These are phyloP conservation scores for Tauraco hartlaubi DNA, from an alignment of 2,797 vertebrate species.

Conservation along the genomic window DNA sequence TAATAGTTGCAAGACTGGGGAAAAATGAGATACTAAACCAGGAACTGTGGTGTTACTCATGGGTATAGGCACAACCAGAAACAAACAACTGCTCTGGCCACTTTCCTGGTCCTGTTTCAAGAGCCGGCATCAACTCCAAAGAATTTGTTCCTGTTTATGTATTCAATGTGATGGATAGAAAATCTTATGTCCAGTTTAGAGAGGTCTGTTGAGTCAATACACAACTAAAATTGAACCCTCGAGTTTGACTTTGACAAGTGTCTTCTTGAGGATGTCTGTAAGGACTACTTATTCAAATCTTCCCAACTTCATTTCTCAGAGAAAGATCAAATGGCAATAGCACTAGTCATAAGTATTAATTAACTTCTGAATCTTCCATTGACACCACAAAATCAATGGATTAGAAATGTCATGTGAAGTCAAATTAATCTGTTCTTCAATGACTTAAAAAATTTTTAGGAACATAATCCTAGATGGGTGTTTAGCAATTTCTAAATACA, in stretches of 20 bases:
- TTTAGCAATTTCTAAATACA: background rate
- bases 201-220: background rate
- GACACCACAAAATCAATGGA: background rate
- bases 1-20: background rate
- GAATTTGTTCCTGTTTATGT: background rate
- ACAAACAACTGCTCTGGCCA: background rate
- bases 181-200: background rate
- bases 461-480: background rate
- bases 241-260: background rate
- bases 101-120: background rate
- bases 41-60: background rate
- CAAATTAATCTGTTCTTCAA: background rate
- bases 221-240: background rate
- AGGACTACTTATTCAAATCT: background rate
- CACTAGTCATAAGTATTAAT: background rate
- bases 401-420: background rate
- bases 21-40: background rate
- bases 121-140: background rate
- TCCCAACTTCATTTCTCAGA: background rate
- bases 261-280: background rate
- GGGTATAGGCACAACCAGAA: background rate
- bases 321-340: background rate
- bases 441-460: rapidly evolving
- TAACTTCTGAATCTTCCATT: background rate
- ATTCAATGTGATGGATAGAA: background rate